Evolutionary conservation across 2,888 invertebrate species (phyloP), one percentile per base, ranked within the genome.

Genomic region (Hymenopus coronatus): DNA sequence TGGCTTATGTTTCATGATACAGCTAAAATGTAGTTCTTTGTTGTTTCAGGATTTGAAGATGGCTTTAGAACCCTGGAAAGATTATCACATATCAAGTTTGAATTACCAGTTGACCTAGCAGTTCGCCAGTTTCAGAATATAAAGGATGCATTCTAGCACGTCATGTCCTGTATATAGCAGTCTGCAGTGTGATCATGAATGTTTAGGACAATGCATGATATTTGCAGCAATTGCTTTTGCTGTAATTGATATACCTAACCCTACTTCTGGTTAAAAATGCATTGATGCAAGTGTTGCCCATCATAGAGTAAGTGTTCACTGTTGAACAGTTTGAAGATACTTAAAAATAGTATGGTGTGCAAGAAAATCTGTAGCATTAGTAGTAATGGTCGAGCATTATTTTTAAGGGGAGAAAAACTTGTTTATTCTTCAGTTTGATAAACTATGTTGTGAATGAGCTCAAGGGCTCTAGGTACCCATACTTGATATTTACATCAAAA

Each of bases 81-180:
- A 89, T 94, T 99, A 88, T 97, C 97, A 88, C 95, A 96, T 88
- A 96, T 97, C 92, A 97, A 97, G 92, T 99, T 99, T 93, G 97
- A 98, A 92, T 94, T 99, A 92, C 99, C 99, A 0, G 98, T 99
- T 27, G 99, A 99, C 94, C 94, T 99, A 92, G 99, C 99, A 83
- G 96, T 99, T 83, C 96, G 98, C 92, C 99, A 99, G 92, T 98
- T 99, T 93, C 98, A 98, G 93, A 99, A 99, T 94, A 99, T 99
- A 93, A 98, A 97, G 94, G 99, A 99, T 94, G 98, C 98, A 91
- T 98, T 98, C 94, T 98, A 96, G 82, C 87, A 87, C n/a, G 27
- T 54, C 28, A 8, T 40, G 2, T 6, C 14, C 46, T 9, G 1
- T 27, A 85, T 3, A 40, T 14, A 27, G 9, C 12, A 83, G 27